These are phyloP conservation scores for Clepsis dumicolana DNA, from an alignment of 2,888 invertebrate species.

Conservation along the genomic window DNA sequence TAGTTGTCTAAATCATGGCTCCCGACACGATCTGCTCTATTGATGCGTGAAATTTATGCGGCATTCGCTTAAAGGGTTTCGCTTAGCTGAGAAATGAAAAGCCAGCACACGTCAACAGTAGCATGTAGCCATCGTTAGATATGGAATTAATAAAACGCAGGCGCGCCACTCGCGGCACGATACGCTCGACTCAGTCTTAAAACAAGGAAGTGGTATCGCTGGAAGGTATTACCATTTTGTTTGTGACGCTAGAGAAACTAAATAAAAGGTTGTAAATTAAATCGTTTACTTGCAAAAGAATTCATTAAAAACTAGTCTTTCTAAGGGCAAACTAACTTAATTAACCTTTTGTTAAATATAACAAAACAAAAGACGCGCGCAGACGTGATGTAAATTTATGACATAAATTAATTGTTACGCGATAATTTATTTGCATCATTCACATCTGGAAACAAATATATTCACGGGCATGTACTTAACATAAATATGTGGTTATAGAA, in stretches of 20 bases:
- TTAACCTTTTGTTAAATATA: not conserved
- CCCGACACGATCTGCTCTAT: too few relatives aligned
- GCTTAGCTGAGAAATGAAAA: conserved; percentile 10
- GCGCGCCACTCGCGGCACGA: conserved; percentile 46
- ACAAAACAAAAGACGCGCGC: not conserved
- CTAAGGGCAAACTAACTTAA: not conserved
- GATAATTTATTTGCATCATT: not conserved
- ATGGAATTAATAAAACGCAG: conserved; percentile 63
- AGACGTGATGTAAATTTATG: not conserved
- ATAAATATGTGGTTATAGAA: conserved; percentile 5
- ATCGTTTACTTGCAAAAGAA: too few relatives aligned
- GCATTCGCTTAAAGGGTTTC: not conserved
- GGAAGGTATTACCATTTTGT: conserved; percentile 10
- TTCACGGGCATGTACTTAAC: not conserved
- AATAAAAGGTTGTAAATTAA: too few relatives aligned
- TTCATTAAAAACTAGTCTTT: too few relatives aligned
- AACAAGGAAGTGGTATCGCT: conserved; percentile 5
- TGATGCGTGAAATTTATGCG: not conserved
- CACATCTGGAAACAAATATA: not conserved
- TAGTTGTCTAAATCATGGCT: too few relatives aligned
- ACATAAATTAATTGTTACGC: not conserved
- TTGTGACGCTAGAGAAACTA: too few relatives aligned
- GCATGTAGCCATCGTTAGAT: conserved; percentile 54
- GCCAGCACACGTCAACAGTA: not conserved
- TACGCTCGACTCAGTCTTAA: conserved; percentile 46